A percentile compares a stretch with the other conserved stretches of the same genome.
Evolutionary conservation across 2,113 vertebrate species (phyloP).

Genomic region (Quiscalus mexicanus): DNA sequence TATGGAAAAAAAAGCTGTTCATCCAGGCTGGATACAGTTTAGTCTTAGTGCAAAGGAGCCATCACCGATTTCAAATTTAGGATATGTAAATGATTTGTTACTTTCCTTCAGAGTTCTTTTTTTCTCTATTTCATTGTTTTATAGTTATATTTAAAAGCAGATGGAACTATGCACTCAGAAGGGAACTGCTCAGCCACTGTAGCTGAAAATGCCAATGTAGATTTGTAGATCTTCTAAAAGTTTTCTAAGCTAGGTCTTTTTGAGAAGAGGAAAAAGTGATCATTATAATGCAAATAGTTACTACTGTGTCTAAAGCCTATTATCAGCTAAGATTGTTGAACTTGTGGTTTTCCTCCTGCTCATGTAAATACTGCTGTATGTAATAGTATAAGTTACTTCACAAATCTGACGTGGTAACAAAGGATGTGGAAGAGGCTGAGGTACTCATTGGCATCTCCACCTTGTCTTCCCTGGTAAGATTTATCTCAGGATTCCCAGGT

Average conservation of each 20-base stretch:
- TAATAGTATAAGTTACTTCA: not conserved
- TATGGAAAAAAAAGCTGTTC: not conserved
- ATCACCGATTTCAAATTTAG: not conserved
- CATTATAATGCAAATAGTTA: not conserved
- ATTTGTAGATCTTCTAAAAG: not conserved
- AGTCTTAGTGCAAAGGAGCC: not conserved
- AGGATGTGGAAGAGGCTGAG: not conserved
- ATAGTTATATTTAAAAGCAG: not conserved
- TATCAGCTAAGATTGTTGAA: not conserved
- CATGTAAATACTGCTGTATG: not conserved
- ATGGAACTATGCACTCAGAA: not conserved
- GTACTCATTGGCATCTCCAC: not conserved
- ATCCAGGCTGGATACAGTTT: not conserved
- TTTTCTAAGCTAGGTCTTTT: not conserved
- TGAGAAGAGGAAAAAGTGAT: not conserved
- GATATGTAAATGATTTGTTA: not conserved
- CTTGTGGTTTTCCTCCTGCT: not conserved
- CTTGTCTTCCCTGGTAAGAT: not conserved
- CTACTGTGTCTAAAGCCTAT: not conserved
- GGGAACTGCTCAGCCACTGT: not conserved
- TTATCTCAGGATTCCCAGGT: not conserved
- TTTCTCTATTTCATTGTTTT: not conserved
- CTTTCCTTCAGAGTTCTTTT: not conserved
- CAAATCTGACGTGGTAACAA: not conserved
- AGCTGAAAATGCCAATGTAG: not conserved